Conservation (phyloP, 2,797 vertebrate species). For the Notolepis coatsorum region DNA sequence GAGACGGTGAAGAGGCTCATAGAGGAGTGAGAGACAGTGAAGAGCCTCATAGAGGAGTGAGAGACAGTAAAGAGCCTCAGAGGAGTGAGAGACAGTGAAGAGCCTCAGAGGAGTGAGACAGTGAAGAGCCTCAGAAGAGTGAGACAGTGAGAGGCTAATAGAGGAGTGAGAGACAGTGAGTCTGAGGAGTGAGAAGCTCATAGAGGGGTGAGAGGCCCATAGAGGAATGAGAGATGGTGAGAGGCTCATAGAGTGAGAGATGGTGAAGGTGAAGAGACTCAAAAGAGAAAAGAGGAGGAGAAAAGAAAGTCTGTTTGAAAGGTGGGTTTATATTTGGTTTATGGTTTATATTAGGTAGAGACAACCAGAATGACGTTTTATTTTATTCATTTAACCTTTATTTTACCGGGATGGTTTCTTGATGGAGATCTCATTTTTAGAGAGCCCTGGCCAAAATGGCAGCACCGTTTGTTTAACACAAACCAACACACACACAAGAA, state of each 20-base stretch:
- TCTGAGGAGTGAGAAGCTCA: background rate
- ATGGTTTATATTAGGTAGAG: too few species aligned
- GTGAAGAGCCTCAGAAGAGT: background rate
- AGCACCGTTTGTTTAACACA: too few species aligned
- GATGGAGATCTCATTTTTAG: too few species aligned
- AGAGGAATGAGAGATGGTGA: background rate
- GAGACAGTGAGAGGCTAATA: background rate
- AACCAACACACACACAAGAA: too few species aligned
- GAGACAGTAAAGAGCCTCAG: too few species aligned
- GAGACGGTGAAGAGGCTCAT: background rate
- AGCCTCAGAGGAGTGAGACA: background rate
- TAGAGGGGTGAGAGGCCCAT: background rate
- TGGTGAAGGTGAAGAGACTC: background rate
- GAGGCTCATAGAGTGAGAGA: background rate
- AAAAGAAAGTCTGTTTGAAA: background rate
- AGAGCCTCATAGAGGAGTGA: constrained; percentile 3
- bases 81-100: background rate
- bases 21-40: background rate
- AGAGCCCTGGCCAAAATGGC: too few species aligned
- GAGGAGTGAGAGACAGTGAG: background rate
- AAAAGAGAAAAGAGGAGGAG: constrained; percentile 6
- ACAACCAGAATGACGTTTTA: too few species aligned
- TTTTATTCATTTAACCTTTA: too few species aligned
- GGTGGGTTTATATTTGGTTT: too few species aligned
- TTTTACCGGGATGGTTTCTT: too few species aligned